Conservation (phyloP, 2,797 vertebrate species). For the Linurgus olivaceus region DNA sequence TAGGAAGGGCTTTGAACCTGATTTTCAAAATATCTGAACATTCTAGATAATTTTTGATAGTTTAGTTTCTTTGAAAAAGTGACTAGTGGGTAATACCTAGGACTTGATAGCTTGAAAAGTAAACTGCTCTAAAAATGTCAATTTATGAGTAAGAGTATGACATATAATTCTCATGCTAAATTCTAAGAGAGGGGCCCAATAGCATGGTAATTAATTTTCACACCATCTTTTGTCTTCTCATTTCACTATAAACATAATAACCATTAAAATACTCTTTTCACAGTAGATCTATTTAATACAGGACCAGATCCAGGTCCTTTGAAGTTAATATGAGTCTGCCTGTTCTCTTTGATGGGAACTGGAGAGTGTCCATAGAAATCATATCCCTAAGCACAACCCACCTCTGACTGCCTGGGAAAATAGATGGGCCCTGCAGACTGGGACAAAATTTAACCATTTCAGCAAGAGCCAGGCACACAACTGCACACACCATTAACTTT, state of each 20-base stretch:
- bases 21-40: not conserved
- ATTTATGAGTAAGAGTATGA: not conserved
- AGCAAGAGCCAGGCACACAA: not conserved
- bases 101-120: not conserved
- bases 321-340: conserved; percentile 14
- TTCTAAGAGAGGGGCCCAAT: not conserved
- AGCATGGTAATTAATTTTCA: conserved; percentile 39
- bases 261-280: conserved; percentile 3
- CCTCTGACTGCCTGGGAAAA: conserved; percentile 34
- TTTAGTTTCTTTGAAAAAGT: not conserved
- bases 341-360: conserved; percentile 14
- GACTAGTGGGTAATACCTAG: not conserved
- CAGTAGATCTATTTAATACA: not conserved
- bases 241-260: not conserved
- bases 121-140: not conserved
- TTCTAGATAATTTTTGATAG: not conserved
- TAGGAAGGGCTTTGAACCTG: not conserved
- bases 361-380: conserved; percentile 29
- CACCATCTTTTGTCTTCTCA: not conserved
- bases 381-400: not conserved
- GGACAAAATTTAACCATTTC: not conserved
- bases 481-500: not conserved
- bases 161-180: not conserved
- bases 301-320: conserved; percentile 17
- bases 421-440: not conserved